A percentile compares a stretch with the other conserved stretches of the same genome.
Evolutionary conservation across 2,888 invertebrate species (phyloP).

Genomic region (Cryptocheilus praepositus): DNA sequence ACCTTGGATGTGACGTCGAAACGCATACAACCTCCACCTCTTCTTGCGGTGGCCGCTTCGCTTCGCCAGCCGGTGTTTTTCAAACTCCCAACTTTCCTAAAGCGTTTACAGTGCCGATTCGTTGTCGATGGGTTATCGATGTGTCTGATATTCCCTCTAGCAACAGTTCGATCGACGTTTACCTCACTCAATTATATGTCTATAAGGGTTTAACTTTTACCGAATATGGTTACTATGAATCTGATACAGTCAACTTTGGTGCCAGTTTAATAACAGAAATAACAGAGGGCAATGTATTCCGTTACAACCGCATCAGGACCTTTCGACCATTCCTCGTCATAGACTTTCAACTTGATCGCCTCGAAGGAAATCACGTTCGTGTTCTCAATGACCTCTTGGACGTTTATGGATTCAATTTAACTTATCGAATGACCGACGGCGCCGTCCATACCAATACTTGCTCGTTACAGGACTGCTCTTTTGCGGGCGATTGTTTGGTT

Average conservation of each 20-base stretch:
- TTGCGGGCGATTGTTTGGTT: constrained; percentile 90
- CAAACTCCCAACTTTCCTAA: constrained; percentile 91
- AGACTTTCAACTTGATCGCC: constrained; percentile 82
- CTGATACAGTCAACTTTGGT: constrained; percentile 80
- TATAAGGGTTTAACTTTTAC: constrained; percentile 86
- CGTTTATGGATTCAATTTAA: constrained; percentile 94
- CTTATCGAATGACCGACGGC: constrained; percentile 85
- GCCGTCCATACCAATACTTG: constrained; percentile 79
- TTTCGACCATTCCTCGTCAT: constrained; percentile 86
- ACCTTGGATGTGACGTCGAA: no score
- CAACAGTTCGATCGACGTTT: constrained; percentile 87
- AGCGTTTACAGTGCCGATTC: constrained; percentile 87
- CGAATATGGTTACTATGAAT: constrained; percentile 86
- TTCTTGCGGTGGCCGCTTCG: constrained; percentile 81
- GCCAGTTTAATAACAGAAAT: constrained; percentile 82
- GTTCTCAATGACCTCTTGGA: constrained; percentile 88
- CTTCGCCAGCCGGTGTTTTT: constrained; percentile 82
- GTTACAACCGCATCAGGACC: constrained; percentile 78
- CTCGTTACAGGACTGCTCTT: constrained; percentile 88
- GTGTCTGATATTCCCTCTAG: constrained; percentile 77
- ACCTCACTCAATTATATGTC: constrained; percentile 92
- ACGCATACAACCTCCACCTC: no score
- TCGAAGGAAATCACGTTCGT: constrained; percentile 89
- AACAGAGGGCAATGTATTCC: constrained; percentile 84
- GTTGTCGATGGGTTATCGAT: constrained; percentile 92